A percentile compares a stretch with the other conserved stretches of the same genome.
phyloP scores from a whole-genome alignment of 2,888 invertebrate genomes.

The Agonopterix heracliana region DNA sequence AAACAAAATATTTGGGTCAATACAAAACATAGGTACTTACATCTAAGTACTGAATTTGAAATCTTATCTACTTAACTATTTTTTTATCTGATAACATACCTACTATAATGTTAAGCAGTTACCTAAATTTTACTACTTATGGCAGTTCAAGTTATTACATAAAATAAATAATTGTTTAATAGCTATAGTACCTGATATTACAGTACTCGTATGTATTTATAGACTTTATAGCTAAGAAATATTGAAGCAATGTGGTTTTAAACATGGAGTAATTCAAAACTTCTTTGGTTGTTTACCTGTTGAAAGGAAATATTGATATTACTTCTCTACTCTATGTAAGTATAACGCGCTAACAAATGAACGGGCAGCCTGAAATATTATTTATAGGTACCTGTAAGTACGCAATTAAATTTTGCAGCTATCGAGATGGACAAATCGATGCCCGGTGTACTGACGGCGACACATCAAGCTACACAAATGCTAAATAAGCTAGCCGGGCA shows the following conservation, averaged over 20 bases:
- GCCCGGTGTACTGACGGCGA: no score
- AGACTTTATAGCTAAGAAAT: no score
- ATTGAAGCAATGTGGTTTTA: no score
- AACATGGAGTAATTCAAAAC: no score
- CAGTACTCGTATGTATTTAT: not conserved
- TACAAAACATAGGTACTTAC: not conserved
- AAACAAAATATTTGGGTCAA: not conserved
- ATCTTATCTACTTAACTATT: not conserved
- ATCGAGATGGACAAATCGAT: no score
- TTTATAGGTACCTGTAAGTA: no score
- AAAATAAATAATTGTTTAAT: slow-evolving; percentile 52
- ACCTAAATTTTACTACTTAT: slow-evolving; percentile 49
- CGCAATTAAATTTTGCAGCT: no score
- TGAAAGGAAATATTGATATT: not conserved
- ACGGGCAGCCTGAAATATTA: no score
- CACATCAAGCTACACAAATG: no score
- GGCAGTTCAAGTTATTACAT: slow-evolving; percentile 54
- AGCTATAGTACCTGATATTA: not conserved
- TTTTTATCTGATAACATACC: not conserved
- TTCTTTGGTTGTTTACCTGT: slow-evolving; percentile 14
- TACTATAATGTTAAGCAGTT: not conserved
- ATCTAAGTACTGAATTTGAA: no score
- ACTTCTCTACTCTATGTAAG: not conserved
- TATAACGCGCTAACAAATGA: not conserved
- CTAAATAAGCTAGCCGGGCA: no score